Evolutionary conservation across 1,140 invertebrate genomes (phyloP), one percentile per base, ranked within the genome.

Genomic region (Drosophila kanapiae): DNA sequence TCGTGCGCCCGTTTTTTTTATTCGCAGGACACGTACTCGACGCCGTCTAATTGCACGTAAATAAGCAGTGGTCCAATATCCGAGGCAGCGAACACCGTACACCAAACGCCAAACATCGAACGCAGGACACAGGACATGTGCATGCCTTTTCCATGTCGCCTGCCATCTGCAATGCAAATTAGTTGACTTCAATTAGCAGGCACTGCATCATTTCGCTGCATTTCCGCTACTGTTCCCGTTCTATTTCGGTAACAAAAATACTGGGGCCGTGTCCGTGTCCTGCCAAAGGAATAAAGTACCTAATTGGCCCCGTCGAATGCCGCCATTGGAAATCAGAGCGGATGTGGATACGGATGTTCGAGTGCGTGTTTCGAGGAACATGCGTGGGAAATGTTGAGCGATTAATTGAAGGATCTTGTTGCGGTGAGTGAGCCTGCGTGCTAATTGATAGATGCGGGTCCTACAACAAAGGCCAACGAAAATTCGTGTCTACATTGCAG

Each of bases 171-270:
- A 78, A 79, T 78, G 75, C 76, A 79, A 79, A 79, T 79, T 79
- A 79, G 76, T 71, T 79, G 74, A 76, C 74, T 77, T 77, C 72
- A 77, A 76, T 77, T 77, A 77, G 47, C 72, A 67, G 72, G 59
- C 75, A 71, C 40, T 79, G 76, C 59, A 79, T 79, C 67, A 79
- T 78, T 78, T 78, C 18, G 35, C 53, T 62, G 61, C 43, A 56
- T 53, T 72, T 38, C 56, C 40, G 40, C 38, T 56, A 13, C 35
- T 75, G 58, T 75, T 48, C 56, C 33, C 38, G 49, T 45, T 37
- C 37, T 31, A 62, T 54, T 54, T 53, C 16, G 31, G 38, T 18
- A 70, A 43, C 63, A 40, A 43, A 67, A 67, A 67, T 43, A 38
- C 16, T 43, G 40, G 29, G 37, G 3, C 68, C 45, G 16, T 60